Evolutionary conservation across 2,797 vertebrate species (phyloP), one percentile per base, ranked within the genome.

Genomic region (Eleutherodactylus coqui): DNA sequence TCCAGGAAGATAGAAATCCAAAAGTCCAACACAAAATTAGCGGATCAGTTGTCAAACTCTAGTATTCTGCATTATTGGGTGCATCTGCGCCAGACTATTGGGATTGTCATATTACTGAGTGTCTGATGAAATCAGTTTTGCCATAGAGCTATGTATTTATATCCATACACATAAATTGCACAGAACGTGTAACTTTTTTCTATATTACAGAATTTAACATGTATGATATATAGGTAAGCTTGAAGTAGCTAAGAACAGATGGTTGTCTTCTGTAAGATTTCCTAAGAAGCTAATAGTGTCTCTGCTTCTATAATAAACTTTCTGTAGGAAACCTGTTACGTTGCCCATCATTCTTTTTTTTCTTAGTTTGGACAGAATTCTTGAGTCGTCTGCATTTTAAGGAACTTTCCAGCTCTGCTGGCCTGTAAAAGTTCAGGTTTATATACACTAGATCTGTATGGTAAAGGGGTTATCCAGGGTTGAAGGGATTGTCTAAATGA

Each of bases 131-230:
- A 73, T 11, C 9, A 17, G 27, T 14, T 41, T n/a, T 11, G 16
- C 51, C 17, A 1, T 36, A 34, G 38, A 34, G 6, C 7, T 8
- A 27, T n/a, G 14, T 60, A 24, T 60, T 17, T 13, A 38, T 78
- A n/a, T 27, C 41, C 27, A 7, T 43, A 73, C 70, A 16, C 41
- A 45, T 3, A 72, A n/a, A 14, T 10, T 36, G 36, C 34, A 38
- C 32, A 78, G 51, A 55, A 38, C 32, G 5, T 77, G 32, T 11
- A 51, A 51, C 49, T 53, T 77, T 55, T 53, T 24, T 55, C 36
- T 77, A 77, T 55, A 51, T 51, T 53, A 55, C 49, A 77, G 75
- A 77, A 38, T 53, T 55, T 77, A 77, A 36, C 29, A 55, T 77
- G 75, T 76, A 55, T 55, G 21, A 77, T 73, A 36, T 62, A 62